Percentiles rank a stretch among this genome's conserved stretches.
phyloP scores from a whole-genome alignment of 1,140 invertebrate species.

The Leptopilina boulardi region DNA sequence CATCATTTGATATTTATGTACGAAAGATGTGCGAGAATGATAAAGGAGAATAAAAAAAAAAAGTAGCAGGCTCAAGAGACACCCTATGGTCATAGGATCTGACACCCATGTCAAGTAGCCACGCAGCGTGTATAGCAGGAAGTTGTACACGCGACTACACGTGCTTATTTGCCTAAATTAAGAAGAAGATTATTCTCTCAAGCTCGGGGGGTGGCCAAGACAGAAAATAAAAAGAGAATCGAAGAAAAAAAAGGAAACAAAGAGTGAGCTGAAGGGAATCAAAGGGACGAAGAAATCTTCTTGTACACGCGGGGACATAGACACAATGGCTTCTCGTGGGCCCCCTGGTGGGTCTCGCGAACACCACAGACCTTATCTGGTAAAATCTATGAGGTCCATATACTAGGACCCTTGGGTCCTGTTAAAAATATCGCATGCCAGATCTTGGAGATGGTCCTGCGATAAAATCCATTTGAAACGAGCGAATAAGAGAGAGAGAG shows the following conservation, averaged over 20 bases:
- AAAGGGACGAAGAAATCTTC: constrained; percentile 34
- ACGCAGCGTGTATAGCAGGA: constrained; percentile 50
- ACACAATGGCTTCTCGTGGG: constrained; percentile 63
- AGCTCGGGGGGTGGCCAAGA: constrained; percentile 36
- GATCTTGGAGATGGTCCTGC: constrained; percentile 69
- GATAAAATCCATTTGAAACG: constrained; percentile 60
- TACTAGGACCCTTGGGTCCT: constrained; percentile 63
- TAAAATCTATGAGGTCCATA: constrained; percentile 58
- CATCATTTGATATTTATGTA: not conserved
- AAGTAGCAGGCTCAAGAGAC: constrained; percentile 12
- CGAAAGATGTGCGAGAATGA: not conserved
- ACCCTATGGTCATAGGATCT: constrained; percentile 36
- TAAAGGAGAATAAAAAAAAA: not conserved
- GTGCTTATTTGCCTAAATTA: constrained; percentile 58
- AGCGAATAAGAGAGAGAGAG: constrained; percentile 47
- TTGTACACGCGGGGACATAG: constrained; percentile 41
- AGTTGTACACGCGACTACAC: constrained; percentile 48
- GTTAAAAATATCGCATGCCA: constrained; percentile 71
- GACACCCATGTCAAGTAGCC: constrained; percentile 41
- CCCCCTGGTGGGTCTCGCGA: constrained; percentile 70
- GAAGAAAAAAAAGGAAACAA: constrained; percentile 45
- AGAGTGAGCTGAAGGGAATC: constrained; percentile 28
- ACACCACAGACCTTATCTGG: constrained; percentile 68
- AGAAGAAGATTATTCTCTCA: constrained; percentile 53
- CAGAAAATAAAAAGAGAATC: constrained; percentile 19